These are phyloP conservation scores for Stegodyphus mimosarum DNA, from an alignment of 1,140 invertebrate species.

Conservation along the genomic window DNA sequence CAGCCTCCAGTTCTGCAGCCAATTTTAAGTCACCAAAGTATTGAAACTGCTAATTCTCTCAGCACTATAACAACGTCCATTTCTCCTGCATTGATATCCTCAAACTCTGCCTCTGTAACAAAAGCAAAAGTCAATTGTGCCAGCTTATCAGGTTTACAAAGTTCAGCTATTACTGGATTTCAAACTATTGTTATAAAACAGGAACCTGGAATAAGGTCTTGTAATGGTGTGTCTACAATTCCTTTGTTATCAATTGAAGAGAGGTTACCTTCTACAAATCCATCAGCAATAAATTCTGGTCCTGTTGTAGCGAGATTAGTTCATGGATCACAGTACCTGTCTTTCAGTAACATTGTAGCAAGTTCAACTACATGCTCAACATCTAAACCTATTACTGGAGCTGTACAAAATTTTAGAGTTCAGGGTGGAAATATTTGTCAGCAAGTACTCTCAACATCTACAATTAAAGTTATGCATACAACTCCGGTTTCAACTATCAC, in stretches of 20 bases:
- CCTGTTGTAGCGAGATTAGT: conserved; percentile 66
- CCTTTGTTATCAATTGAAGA: conserved; percentile 43
- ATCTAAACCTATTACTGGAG: conserved; percentile 43
- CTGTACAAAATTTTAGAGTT: conserved; percentile 65
- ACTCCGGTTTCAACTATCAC: conserved; percentile 43
- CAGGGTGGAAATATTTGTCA: conserved; percentile 64
- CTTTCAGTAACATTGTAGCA: conserved; percentile 65
- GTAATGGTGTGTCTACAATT: conserved; percentile 29
- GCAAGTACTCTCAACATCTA: conserved; percentile 56
- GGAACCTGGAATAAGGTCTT: conserved; percentile 53
- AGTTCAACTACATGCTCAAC: conserved; percentile 29
- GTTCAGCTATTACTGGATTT: conserved; percentile 51
- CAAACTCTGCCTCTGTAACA: conserved; percentile 13
- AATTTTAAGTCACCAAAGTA: conserved; percentile 27
- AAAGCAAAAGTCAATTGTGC: conserved; percentile 36
- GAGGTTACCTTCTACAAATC: conserved; percentile 57
- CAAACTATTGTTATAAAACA: conserved; percentile 64
- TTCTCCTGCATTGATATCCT: conserved; percentile 18
- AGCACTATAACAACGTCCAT: conserved; percentile 18
- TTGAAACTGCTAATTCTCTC: conserved; percentile 5
- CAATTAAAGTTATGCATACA: conserved; percentile 51
- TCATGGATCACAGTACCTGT: conserved; percentile 65
- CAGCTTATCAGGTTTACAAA: conserved; percentile 9
- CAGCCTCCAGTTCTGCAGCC: conserved; percentile 57
- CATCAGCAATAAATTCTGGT: conserved; percentile 56